Evolutionary conservation across 2,113 vertebrate genomes (phyloP), one percentile per base, ranked within the genome.

Genomic region (Geothlypis trichas): DNA sequence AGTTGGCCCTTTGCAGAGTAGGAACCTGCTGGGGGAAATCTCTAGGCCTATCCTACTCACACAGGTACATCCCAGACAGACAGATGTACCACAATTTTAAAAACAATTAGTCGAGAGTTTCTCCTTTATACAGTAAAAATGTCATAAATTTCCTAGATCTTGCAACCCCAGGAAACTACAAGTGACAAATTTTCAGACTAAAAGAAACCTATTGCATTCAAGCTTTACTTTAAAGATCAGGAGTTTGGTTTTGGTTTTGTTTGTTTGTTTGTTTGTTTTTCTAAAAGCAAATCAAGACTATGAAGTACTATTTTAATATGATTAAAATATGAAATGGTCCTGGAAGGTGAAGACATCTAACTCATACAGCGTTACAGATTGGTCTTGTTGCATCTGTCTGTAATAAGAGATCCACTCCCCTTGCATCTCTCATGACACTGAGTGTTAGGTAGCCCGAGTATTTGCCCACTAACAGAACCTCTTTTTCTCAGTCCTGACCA

Each of bases 81-180:
- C 4, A 54, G 23, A 30, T 37, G 4, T 33, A 41, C 31, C 28
- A 35, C 10, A 79, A 1, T 28, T 39, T n/a, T 23, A 65, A 84
- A 61, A 57, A 51, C 8, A 74, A 13, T 57, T 20, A 67, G 17
- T 31, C 7, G 49, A 20, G 3, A 57, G 3, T 47, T 75, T 74
- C 27, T 62, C 54, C 11, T 39, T 74, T 49, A 41, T 27, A 15
- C 4, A 33, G 8, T 35, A 84, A 89, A 92, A 44, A 37, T 19
- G 3, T 8, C 21, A 90, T 42, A 58, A 33, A 82, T 67, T 49
- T 61, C 24, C 72, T 18, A 77, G 41, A 33, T 57, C 30, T 84
- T 84, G 21, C 30, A 74, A 23, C 2, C 1, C 7, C 0, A 0
- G 9, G 13, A 37, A 69, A 37, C 33, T 33, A 39, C 3, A 49